phyloP scores from a whole-genome alignment of 2,113 vertebrate species.

The Lophotis ruficrista region DNA sequence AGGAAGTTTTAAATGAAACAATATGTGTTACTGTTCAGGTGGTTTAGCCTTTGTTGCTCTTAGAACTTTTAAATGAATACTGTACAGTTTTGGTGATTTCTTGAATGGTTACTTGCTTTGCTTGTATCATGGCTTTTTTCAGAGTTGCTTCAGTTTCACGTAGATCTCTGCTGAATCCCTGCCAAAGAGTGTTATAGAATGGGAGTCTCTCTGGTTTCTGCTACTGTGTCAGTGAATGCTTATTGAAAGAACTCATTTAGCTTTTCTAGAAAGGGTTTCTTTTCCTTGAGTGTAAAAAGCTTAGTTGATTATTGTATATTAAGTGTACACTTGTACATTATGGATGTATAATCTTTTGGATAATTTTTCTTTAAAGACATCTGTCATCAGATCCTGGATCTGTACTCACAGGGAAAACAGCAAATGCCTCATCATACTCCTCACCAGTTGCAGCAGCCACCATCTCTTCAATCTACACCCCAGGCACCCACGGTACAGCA shows the following conservation, averaged over 20 bases:
- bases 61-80: background rate
- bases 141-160: background rate
- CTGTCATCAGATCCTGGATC: slow-evolving; percentile 98
- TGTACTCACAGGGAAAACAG: slow-evolving; percentile 97
- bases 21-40: background rate
- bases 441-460: slow-evolving; percentile 83
- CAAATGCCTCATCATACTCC: slow-evolving; percentile 94
- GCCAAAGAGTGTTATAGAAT: background rate
- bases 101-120: background rate
- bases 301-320: background rate
- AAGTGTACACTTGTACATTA: background rate
- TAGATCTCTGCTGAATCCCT: background rate
- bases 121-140: background rate
- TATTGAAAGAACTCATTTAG: background rate
- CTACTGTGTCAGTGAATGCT: background rate
- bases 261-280: background rate
- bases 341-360: background rate
- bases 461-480: slow-evolving; percentile 75
- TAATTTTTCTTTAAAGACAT: slow-evolving; percentile 80
- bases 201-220: background rate
- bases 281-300: background rate
- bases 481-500: slow-evolving; percentile 73
- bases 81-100: background rate
- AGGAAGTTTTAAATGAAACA: background rate
- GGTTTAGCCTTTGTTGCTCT: background rate